These are phyloP conservation scores for Nemurella pictetii DNA, from an alignment of 2,888 invertebrate genomes.

Conservation along the genomic window DNA sequence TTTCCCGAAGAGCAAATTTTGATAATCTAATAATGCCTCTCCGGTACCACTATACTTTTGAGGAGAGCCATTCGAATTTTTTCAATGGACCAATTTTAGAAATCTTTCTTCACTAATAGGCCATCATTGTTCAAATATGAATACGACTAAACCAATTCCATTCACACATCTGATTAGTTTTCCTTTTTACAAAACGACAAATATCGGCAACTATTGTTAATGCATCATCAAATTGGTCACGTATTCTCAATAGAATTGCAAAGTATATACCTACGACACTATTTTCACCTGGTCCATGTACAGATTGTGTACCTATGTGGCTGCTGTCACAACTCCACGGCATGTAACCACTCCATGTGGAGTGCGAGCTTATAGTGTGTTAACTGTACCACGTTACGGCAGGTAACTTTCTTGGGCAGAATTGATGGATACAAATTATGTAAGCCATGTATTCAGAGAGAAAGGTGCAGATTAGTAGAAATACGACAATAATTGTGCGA, in stretches of 20 bases:
- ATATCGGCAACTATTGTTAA: background rate
- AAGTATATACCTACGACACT: background rate
- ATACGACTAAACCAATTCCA: background rate
- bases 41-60: too few species aligned
- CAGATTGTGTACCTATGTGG: background rate
- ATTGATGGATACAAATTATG: background rate
- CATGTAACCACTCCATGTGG: background rate
- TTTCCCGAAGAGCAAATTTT: too few species aligned
- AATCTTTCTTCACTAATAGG: background rate
- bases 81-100: background rate
- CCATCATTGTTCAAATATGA: background rate
- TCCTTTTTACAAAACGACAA: background rate
- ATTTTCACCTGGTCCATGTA: background rate
- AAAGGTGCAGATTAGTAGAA: slow-evolving; percentile 14
- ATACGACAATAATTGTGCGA: slow-evolving; percentile 17
- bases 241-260: background rate
- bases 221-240: background rate
- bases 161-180: background rate
- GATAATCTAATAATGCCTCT: background rate
- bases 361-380: background rate
- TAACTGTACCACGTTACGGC: background rate
- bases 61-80: too few species aligned
- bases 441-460: background rate
- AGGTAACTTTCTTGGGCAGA: background rate
- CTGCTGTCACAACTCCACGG: background rate